Base-by-base conservation (phyloP, 2,797 vertebrate genomes). In the Anguilla marmorata region DNA sequence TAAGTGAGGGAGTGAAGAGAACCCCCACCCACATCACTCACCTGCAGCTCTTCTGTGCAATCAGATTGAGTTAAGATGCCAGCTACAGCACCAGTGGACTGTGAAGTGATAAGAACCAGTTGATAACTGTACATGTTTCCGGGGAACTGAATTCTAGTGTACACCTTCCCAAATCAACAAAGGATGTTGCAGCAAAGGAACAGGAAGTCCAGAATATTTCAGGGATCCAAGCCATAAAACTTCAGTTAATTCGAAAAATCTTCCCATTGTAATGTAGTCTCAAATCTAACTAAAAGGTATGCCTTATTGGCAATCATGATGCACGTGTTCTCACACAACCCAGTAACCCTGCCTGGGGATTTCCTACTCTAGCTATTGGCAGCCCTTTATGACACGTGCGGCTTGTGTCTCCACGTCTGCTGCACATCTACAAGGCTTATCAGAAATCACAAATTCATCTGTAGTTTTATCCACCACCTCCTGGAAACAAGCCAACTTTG, bases 401-500 rank as follows among this genome's bases (percentile, higher is more conserved):
- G 11, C 21, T 27, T 80, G 41, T 79, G 74, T 27, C n/a, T 30
- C 4, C 12, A 19, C 58, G 63, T 52, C 60, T 84, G 80, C 27
- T 37, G 16, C 74, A 83, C 76, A 87, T 37, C 76, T 74, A 86
- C 86, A 84, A 11, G 30, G 58, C 14, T 30, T 37, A 33, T 74
- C 69, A 24, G 2, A 16, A 41, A n/a, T n/a, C n/a, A n/a, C 8
- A 76, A 76, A 45, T 14, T 87, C 37, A 79, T 72, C 63, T 85
- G 0, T 1, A 79, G 88, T 41, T 74, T 41, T 84, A 45, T 2
- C 86, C 52, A 11, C 54, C 50, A 60, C 87, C 90, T 91, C 69
- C 87, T 88, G 88, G 90, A 90, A 91, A 88, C 90, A 88, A 87
- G 90, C 88, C 92, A 86, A 89, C 90, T 91, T 86, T 41, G 85